A percentile compares a stretch with the other conserved stretches of the same genome.
Conservation (phyloP, 2,888 invertebrate species). For the Sphaeridia pumilis region DNA sequence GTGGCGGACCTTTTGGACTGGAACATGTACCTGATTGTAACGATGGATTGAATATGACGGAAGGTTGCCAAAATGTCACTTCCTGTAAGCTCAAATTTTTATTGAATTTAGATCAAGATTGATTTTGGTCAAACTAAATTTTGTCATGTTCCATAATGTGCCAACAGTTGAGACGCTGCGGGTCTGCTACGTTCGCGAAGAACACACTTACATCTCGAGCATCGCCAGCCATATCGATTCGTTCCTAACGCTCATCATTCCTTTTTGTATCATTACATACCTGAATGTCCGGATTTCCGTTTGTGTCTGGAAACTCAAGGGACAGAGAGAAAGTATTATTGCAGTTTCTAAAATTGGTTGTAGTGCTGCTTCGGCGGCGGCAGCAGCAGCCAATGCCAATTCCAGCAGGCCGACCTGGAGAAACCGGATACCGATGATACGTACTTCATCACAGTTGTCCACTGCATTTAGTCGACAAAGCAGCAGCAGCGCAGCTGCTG, state of each 20-base stretch:
- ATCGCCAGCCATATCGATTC: constrained; percentile 60
- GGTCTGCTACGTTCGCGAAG: constrained; percentile 44
- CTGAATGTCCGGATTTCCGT: constrained; percentile 59
- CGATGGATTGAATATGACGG: no score
- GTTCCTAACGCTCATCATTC: constrained; percentile 57
- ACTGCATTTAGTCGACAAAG: neutral
- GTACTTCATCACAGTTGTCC: neutral
- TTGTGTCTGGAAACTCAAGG: constrained; percentile 49
- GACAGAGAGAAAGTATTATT: constrained; percentile 27
- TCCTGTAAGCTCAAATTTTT: neutral
- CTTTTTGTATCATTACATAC: constrained; percentile 56
- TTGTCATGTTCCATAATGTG: no score
- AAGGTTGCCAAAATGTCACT: no score
- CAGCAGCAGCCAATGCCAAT: neutral
- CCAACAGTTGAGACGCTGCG: constrained; percentile 2
- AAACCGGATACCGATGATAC: constrained; percentile 1
- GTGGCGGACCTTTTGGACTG: no score
- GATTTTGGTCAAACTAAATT: no score
- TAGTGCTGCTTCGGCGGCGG: neutral
- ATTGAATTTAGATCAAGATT: neutral
- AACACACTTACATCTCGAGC: constrained; percentile 47
- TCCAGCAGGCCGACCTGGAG: neutral
- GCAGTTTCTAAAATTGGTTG: constrained; percentile 16
- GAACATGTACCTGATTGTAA: no score
- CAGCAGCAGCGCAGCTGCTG: neutral